A percentile compares a stretch with the other conserved stretches of the same genome.
These are phyloP conservation scores for Euwallacea similis DNA, from an alignment of 1,140 invertebrate genomes.

Conservation along the genomic window DNA sequence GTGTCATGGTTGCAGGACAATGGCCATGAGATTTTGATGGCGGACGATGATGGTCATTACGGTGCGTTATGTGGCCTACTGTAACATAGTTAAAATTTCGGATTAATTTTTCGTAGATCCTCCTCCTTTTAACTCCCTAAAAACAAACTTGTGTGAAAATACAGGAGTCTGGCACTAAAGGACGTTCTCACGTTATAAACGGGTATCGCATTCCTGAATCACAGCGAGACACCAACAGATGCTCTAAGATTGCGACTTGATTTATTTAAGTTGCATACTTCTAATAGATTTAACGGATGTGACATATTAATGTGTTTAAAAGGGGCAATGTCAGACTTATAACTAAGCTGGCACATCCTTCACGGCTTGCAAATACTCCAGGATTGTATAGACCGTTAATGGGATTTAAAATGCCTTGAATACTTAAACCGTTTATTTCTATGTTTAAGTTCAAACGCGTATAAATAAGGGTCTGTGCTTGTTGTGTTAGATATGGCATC, in stretches of 20 bases:
- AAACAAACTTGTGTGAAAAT: not conserved
- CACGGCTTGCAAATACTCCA: constrained; percentile 17
- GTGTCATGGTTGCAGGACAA: constrained; percentile 83
- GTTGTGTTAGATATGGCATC: too few relatives aligned
- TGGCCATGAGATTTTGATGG: constrained; percentile 64
- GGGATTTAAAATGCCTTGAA: not conserved
- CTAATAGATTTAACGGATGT: constrained; percentile 31
- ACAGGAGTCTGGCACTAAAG: too few relatives aligned
- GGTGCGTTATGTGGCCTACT: constrained; percentile 58
- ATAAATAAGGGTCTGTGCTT: too few relatives aligned
- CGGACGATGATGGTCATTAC: constrained; percentile 61
- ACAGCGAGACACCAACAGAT: constrained; percentile 1
- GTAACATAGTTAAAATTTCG: too few relatives aligned
- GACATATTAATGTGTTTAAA: constrained; percentile 31
- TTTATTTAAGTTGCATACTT: constrained; percentile 20
- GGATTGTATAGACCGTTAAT: not conserved
- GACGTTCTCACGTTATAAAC: too few relatives aligned
- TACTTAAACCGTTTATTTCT: too few relatives aligned
- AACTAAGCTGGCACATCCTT: constrained; percentile 18
- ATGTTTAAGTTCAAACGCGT: too few relatives aligned
- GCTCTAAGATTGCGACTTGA: constrained; percentile 22
- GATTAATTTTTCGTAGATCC: not conserved
- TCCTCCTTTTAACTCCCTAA: not conserved
- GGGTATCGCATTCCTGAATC: not conserved
- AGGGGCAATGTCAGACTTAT: constrained; percentile 18